Base-by-base conservation (phyloP, 1,140 invertebrate species). In the Nixonia krombeini region DNA sequence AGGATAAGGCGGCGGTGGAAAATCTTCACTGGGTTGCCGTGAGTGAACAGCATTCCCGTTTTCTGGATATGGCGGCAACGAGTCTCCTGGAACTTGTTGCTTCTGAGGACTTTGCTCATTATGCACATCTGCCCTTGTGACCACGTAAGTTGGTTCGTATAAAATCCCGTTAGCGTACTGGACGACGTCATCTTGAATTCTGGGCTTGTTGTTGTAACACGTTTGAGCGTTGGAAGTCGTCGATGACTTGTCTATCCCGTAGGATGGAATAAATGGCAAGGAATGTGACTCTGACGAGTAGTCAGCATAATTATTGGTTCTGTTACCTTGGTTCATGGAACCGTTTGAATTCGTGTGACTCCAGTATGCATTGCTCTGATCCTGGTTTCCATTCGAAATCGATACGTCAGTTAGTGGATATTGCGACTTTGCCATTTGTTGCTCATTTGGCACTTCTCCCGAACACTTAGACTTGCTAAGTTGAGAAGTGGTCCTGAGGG, bases 401-500 rank as follows among this genome's bases (percentile, higher is more conserved):
- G 80, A 73, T 29, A 81, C 74, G 9, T 78, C 75, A 16, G 85
- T 79, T 40, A 87, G 66, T 16, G 86, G 85, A 66, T 86, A 88
- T 18, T 78, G 83, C 33, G 86, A 82, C 61, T 87, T 83, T 4
- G 88, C 86, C 12, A 72, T 55, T 38, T 87, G 84, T 38, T 86
- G 84, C 66, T 87, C 84, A 61, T 86, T 85, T 72, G 85, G 86
- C 73, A 88, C 87, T 89, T 90, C 89, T 71, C 76, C 81, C 68
- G 86, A 86, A 67, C 87, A 88, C 86, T 91, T 90, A 87, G 89
- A 79, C 76, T 87, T 88, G 82, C 88, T 91, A 86, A 94, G 88
- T 75, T 93, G 92, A 72, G 94, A 95, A 86, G 93, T 94, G 72
- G 92, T 95, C 50, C 94, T 87, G 73, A 95, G 86, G 38, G 94